Percentiles rank a stretch among this genome's conserved stretches.
phyloP scores from a whole-genome alignment of 1,140 invertebrate genomes.

The Cydia pomonella region DNA sequence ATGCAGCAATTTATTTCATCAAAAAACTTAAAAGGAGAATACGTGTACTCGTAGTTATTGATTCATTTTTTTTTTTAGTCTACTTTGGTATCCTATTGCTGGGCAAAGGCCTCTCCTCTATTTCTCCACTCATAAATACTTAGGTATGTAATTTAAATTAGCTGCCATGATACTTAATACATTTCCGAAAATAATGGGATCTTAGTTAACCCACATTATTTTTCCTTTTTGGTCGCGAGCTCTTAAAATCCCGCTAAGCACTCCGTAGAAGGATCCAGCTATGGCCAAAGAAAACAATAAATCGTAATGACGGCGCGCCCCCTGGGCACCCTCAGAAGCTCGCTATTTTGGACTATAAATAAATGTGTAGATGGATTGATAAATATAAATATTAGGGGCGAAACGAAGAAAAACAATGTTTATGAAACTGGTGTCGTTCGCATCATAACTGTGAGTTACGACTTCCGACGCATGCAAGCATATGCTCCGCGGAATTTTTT shows the following conservation, averaged over 20 bases:
- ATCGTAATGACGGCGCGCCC: slow-evolving; percentile 74
- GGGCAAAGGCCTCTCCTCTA: no score
- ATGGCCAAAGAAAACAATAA: slow-evolving; percentile 77
- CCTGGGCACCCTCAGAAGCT: slow-evolving; percentile 70
- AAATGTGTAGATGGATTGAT: slow-evolving; percentile 81
- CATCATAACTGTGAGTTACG: slow-evolving; percentile 80
- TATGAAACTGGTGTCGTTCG: slow-evolving; percentile 80
- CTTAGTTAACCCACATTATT: slow-evolving; percentile 18
- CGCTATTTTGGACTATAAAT: slow-evolving; percentile 78
- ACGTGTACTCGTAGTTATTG: no score
- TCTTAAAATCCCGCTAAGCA: slow-evolving; percentile 58
- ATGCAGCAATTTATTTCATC: background rate
- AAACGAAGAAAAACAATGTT: slow-evolving; percentile 81
- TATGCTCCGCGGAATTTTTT: slow-evolving; percentile 76
- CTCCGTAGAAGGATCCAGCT: slow-evolving; percentile 54
- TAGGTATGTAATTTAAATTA: no score
- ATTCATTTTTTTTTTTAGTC: no score
- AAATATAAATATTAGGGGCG: slow-evolving; percentile 81
- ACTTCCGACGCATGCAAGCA: slow-evolving; percentile 76
- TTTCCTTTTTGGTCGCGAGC: slow-evolving; percentile 19
- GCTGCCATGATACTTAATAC: background rate
- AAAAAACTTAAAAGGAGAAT: no score
- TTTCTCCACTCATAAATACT: no score
- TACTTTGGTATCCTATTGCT: no score
- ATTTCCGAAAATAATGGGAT: slow-evolving; percentile 7